Conservation (phyloP, 2,888 invertebrate species). For the Amblyjoppa fuscipennis region DNA sequence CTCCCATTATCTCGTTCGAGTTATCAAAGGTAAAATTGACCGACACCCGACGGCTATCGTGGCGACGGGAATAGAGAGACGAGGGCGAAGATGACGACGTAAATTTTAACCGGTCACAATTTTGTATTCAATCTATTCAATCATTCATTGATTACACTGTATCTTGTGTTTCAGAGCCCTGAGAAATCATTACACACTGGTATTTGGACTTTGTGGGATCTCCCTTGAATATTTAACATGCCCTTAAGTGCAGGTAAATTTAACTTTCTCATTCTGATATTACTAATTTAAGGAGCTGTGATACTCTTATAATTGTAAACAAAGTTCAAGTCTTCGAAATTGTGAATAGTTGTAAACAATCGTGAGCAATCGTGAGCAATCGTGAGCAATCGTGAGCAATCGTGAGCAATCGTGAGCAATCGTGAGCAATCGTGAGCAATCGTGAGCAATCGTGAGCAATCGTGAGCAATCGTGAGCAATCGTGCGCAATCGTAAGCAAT, state of each 20-base stretch:
- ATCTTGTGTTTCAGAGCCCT: conserved; percentile 31
- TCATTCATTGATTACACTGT: neutral
- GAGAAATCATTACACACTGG: neutral
- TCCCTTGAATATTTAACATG: conserved; percentile 13
- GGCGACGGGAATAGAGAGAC: neutral
- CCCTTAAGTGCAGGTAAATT: conserved; percentile 46
- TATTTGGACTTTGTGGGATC: neutral
- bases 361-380: too few relatives aligned
- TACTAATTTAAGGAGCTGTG: neutral
- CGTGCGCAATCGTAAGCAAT: too few relatives aligned
- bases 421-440: too few relatives aligned
- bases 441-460: too few relatives aligned
- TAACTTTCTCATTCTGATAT: neutral
- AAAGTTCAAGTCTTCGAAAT: neutral
- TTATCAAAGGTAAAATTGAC: too few relatives aligned
- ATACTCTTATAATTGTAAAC: too few relatives aligned
- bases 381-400: too few relatives aligned
- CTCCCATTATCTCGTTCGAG: too few relatives aligned
- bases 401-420: too few relatives aligned
- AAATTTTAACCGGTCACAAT: neutral
- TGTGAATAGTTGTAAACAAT: neutral
- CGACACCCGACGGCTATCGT: too few relatives aligned
- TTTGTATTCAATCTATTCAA: neutral
- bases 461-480: too few relatives aligned
- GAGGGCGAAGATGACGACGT: neutral